Base-by-base conservation (phyloP, 2,888 invertebrate genomes). In the Argyresthia albistria region DNA sequence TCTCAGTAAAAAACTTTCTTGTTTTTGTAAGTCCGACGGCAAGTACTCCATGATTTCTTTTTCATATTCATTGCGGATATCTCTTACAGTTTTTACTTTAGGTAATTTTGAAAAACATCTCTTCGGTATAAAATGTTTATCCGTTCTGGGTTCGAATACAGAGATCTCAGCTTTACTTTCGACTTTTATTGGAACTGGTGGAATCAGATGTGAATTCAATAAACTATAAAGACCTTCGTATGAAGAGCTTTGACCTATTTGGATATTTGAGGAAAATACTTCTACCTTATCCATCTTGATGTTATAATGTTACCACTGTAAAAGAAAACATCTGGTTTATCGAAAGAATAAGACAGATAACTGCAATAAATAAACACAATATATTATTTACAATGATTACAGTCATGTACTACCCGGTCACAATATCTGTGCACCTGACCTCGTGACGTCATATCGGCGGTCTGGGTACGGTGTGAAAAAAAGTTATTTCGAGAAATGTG, bases 81-180 rank as follows among this genome's bases (percentile, higher is more conserved):
- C 70, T 62, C 77, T 65, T 6, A 88, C 78, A 54, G 88, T 84
- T 60, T 66, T 76, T 9, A 87, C 87, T 66, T 84, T 81, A 14
- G 16, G 16, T 9, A 62, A 56, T 59, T 65, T 72, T 51, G 64
- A 9, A 12, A 25, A 63, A 68, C 67, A 78, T 59, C 69, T 76
- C 63, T 80, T 82, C 56, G 78, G 71, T 56, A 71, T 59, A 58
- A 76, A 86, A 54, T 61, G 58, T 62, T 84, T 87, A 49, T 68
- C 76, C 55, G 57, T 65, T 59, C 61, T 72, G 14, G 80, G 81
- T 56, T 54, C 58, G 65, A 77, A 86, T 46, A 70, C 59, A 60
- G 73, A 79, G 43, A 52, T 55, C 35, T 57, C 39, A 53, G 56
- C 61, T 12, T 46, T 15, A 58, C 60, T 60, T 25, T 51, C 55